These are phyloP conservation scores for Cirrhinus mrigala DNA, from an alignment of 2,797 vertebrate genomes.

Conservation along the genomic window DNA sequence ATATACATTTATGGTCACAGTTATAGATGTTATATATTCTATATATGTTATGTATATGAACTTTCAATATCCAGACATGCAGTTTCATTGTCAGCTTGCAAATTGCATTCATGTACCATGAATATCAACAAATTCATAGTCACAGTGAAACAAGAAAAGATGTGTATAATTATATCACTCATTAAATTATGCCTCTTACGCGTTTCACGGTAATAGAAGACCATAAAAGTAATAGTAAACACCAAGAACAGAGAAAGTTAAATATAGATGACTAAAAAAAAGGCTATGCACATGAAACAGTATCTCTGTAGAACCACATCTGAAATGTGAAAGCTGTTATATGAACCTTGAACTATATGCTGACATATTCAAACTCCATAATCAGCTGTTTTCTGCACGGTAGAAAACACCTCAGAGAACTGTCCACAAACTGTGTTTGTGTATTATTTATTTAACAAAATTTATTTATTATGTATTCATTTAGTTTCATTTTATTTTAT, in stretches of 20 bases:
- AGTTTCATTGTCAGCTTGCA: neutral
- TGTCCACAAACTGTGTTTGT: neutral
- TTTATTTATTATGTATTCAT: neutral
- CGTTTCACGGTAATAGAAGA: neutral
- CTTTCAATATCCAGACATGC: neutral
- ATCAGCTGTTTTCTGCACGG: conserved; percentile 1
- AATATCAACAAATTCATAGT: neutral
- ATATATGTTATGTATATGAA: neutral
- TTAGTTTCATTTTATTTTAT: neutral
- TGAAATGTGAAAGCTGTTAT: conserved; percentile 31
- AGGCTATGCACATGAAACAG: conserved; percentile 22
- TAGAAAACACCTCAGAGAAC: neutral
- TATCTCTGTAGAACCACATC: conserved; percentile 14
- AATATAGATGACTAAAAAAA: conserved; percentile 12
- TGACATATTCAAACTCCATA: neutral
- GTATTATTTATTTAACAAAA: neutral
- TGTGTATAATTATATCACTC: neutral
- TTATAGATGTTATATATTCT: neutral
- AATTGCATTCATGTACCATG: neutral
- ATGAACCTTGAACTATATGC: neutral
- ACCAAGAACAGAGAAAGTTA: conserved; percentile 3
- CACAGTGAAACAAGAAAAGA: neutral
- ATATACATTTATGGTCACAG: neutral
- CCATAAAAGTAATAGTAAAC: neutral
- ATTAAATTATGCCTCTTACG: neutral